Evolutionary conservation across 2,113 vertebrate species (phyloP).

Genomic region (Trogon surrucura): DNA sequence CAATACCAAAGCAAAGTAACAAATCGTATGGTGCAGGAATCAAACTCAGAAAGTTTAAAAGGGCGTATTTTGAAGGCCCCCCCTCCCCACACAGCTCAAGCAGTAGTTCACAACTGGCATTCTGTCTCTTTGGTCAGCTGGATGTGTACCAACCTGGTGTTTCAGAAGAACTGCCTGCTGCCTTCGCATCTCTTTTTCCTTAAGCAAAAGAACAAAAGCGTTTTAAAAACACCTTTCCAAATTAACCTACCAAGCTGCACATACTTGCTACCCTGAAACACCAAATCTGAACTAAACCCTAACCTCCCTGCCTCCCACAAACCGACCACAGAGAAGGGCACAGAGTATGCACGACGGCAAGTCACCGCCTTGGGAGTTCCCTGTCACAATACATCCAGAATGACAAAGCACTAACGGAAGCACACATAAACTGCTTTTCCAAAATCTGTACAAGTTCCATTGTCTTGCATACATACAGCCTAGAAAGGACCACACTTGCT

Average conservation of each 20-base stretch:
- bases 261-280: background rate
- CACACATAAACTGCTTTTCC: background rate
- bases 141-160: constrained; percentile 86
- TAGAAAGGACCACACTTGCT: background rate
- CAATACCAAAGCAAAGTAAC: constrained; percentile 88
- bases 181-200: constrained; percentile 94
- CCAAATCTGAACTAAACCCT: background rate
- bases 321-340: background rate
- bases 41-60: constrained; percentile 57
- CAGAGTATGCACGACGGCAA: background rate
- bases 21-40: constrained; percentile 73
- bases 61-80: constrained; percentile 20
- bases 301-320: background rate
- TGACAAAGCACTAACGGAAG: background rate
- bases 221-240: background rate
- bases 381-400: background rate
- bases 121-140: background rate
- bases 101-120: constrained; percentile 21
- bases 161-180: constrained; percentile 93
- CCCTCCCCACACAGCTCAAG: constrained; percentile 29
- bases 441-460: background rate
- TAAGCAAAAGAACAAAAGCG: constrained; percentile 66
- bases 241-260: background rate
- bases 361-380: background rate
- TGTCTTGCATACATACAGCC: background rate